phyloP scores from a whole-genome alignment of 1,140 invertebrate genomes.

The Agraylea sexmaculata region DNA sequence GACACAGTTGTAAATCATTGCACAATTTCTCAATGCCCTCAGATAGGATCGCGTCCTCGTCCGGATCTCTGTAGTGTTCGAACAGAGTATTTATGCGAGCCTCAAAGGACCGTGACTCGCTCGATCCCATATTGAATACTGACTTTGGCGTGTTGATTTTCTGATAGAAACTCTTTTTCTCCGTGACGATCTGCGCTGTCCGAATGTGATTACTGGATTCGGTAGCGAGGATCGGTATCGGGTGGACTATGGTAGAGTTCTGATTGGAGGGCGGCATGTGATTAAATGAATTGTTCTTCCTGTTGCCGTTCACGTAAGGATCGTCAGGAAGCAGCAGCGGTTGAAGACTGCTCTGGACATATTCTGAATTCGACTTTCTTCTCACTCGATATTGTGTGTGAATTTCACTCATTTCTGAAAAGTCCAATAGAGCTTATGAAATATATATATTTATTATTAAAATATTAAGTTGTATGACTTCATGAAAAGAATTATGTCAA shows the following conservation, averaged over 20 bases:
- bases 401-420: constrained; percentile 47
- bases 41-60: constrained; percentile 76
- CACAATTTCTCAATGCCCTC: constrained; percentile 89
- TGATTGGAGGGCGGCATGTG: constrained; percentile 33
- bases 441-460: neutral
- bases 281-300: constrained; percentile 40
- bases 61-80: constrained; percentile 77
- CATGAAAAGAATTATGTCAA: neutral
- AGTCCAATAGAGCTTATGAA: constrained; percentile 1
- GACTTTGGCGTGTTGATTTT: constrained; percentile 36
- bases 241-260: constrained; percentile 31
- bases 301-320: constrained; percentile 37
- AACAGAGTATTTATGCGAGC: constrained; percentile 72
- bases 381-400: constrained; percentile 35
- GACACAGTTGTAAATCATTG: constrained; percentile 76
- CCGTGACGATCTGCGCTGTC: constrained; percentile 32
- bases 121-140: constrained; percentile 38
- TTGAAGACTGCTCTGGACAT: constrained; percentile 40
- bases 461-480: neutral
- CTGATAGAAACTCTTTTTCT: constrained; percentile 35
- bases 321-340: constrained; percentile 36
- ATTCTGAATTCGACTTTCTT: constrained; percentile 35
- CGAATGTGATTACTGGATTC: constrained; percentile 29
- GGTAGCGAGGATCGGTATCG: constrained; percentile 27
- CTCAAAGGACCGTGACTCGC: constrained; percentile 56